Evolutionary conservation across 1,140 invertebrate species (phyloP), one percentile per base, ranked within the genome.

Genomic region (Drosophila malerkotliana): DNA sequence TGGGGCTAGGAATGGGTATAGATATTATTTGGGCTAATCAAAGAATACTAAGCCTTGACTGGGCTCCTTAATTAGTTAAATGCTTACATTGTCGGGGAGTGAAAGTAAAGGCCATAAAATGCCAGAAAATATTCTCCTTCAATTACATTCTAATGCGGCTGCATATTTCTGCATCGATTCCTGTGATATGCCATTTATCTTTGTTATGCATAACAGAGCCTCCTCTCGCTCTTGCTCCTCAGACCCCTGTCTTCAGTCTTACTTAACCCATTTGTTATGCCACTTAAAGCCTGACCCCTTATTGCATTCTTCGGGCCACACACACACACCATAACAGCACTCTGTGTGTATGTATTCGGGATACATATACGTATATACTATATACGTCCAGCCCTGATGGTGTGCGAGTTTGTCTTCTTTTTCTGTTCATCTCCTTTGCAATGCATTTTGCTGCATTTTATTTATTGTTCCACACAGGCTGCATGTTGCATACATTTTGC

Each of bases 381-480:
- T n/a, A 21, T 21, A 21, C 21, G 21, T 49, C 45, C 72, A 73
- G 59, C 52, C 72, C 52, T 74, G 61, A 45, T 41, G 12, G 28
- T 28, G 8, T n/a, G 64, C 14, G 26, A 28, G 49, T 47, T 12
- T 15, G 26, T 47, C 47, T 67, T 71, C 54, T 77, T 63, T 45
- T 64, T 73, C 49, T 44, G 52, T 87, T 72, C 64, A 62, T 71
- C 62, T 82, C 59, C 49, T 54, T 78, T 66, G 74, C 78, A 72
- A 54, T 87, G 82, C 83, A 85, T 77, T 85, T 77, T 82, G 79
- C 66, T 82, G 78, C 77, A 81, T 76, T 72, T 60, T 79, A 69
- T 79, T 79, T 79, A 81, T 77, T 82, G 79, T 77, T 75, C 53
- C 73, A 75, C 58, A 71, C 58, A 80, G 60, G 49, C 47, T 80